Evolutionary conservation across 2,888 invertebrate species (phyloP).

Genomic region (Phoenoteleia sp.): DNA sequence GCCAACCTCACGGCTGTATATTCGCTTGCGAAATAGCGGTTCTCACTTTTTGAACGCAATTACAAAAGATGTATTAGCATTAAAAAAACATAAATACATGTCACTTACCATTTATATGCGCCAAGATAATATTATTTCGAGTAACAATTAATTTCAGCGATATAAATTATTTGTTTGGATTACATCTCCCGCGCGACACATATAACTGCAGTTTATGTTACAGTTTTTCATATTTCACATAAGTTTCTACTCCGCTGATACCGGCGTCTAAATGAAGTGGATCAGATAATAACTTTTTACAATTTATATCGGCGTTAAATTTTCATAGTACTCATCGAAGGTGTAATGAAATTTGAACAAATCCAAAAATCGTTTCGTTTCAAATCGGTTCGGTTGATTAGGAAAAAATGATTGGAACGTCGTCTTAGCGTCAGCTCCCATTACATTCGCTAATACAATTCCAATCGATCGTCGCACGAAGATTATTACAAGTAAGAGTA

Average conservation of each 20-base stretch:
- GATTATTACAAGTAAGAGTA: slow-evolving; percentile 68
- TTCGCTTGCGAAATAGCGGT: slow-evolving; percentile 80
- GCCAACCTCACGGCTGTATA: slow-evolving; percentile 82
- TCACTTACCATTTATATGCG: slow-evolving; percentile 66
- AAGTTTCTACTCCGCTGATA: slow-evolving; percentile 47
- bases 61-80: slow-evolving; percentile 65
- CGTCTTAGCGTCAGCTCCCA: slow-evolving; percentile 13
- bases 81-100: slow-evolving; percentile 68
- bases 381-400: no score
- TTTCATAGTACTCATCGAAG: slow-evolving; percentile 17
- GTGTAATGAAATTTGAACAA: no score
- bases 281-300: slow-evolving; percentile 36
- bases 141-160: slow-evolving; percentile 64
- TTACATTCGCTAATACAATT: slow-evolving; percentile 63
- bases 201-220: slow-evolving; percentile 53
- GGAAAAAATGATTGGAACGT: no score
- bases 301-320: slow-evolving; percentile 24
- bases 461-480: slow-evolving; percentile 58
- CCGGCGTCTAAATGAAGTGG: slow-evolving; percentile 37
- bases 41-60: slow-evolving; percentile 76
- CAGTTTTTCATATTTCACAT: slow-evolving; percentile 62
- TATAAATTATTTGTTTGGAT: slow-evolving; percentile 66
- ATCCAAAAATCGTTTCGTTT: no score
- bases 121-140: slow-evolving; percentile 69
- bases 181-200: slow-evolving; percentile 50